Base-by-base conservation (phyloP, 2,888 invertebrate genomes). In the Drosophila monieri region DNA sequence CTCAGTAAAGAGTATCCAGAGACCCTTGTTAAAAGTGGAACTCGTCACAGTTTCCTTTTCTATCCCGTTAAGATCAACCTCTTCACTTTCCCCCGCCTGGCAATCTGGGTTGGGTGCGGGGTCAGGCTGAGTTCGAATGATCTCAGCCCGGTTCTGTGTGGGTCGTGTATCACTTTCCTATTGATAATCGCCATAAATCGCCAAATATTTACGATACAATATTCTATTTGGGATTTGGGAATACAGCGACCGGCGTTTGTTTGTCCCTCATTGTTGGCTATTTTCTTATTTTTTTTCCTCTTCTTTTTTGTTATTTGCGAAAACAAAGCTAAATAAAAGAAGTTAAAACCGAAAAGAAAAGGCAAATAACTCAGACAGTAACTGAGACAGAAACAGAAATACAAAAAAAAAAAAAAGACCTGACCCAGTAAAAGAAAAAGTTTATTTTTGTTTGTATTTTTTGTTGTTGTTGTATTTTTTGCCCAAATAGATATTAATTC, bases 111-210 rank as follows among this genome's bases (percentile, higher is more conserved):
- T 49, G 61, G 15, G 14, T 30, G 6, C 32, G 47, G 59, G 59
- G 59, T 58, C 59, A 58, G 59, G 8, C 14, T n/a, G 27, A 10
- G 5, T 12, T 10, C 4, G 12, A 21, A 18, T 43, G 43, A 43
- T 6, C 15, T 32, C 43, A 47, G 35, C 25, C 35, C 3, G 8
- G 15, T 8, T 9, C 23, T 76, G 79, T 85, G 65, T 81, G 76
- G 81, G 86, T 85, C 88, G 73, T 68, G 87, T 87, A 83, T 88
- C 88, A 88, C 83, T 83, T 83, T 83, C 86, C 74, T 76, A 84
- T 83, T 88, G 80, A 88, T 88, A 88, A 85, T 84, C 84, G 76
- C 71, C 71, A 80, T 83, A 83, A 88, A 83, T 83, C 83, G 65
- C 57, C 65, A 66, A 69, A 57, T 80, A 78, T 58, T 80, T 76